phyloP scores from a whole-genome alignment of 2,888 invertebrate species.

The Xylota sylvarum region DNA sequence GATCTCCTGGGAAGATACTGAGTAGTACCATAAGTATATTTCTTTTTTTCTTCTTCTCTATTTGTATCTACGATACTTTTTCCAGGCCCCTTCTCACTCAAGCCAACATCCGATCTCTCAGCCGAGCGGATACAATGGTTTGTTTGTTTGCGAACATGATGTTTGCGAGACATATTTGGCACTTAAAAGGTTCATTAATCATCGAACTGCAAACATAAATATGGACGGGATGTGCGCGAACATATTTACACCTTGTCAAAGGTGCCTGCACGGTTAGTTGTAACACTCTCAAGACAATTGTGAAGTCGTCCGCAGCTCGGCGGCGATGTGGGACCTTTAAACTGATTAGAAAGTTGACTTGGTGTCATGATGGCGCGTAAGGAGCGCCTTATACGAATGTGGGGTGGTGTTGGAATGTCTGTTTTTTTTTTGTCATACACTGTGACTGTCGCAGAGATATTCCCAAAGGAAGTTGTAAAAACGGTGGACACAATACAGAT shows the following conservation, averaged over 20 bases:
- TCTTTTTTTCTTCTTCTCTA: constrained; percentile 24
- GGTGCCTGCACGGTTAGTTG: constrained; percentile 64
- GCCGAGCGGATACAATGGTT: constrained; percentile 72
- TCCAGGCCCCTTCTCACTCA: constrained; percentile 30
- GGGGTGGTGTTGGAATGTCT: constrained; percentile 27
- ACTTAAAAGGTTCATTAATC: constrained; percentile 77
- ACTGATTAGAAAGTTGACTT: constrained; percentile 74
- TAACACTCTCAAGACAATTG: constrained; percentile 53
- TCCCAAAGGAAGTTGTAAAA: neutral
- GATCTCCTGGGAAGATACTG: constrained; percentile 76
- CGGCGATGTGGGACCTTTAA: constrained; percentile 50
- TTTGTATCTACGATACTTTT: constrained; percentile 52
- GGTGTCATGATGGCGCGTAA: constrained; percentile 58
- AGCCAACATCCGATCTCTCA: constrained; percentile 51
- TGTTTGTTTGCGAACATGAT: constrained; percentile 74
- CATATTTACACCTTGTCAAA: constrained; percentile 77
- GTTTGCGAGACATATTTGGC: constrained; percentile 76
- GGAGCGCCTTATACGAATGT: constrained; percentile 61
- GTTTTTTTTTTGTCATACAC: too few species aligned
- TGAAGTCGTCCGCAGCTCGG: constrained; percentile 7
- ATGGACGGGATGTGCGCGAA: constrained; percentile 75
- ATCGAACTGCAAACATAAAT: constrained; percentile 73
- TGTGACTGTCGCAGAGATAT: neutral
- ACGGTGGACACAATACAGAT: neutral
- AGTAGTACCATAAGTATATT: neutral